These are phyloP conservation scores for Nematolebias whitei DNA, from an alignment of 2,113 vertebrate species.

Conservation along the genomic window DNA sequence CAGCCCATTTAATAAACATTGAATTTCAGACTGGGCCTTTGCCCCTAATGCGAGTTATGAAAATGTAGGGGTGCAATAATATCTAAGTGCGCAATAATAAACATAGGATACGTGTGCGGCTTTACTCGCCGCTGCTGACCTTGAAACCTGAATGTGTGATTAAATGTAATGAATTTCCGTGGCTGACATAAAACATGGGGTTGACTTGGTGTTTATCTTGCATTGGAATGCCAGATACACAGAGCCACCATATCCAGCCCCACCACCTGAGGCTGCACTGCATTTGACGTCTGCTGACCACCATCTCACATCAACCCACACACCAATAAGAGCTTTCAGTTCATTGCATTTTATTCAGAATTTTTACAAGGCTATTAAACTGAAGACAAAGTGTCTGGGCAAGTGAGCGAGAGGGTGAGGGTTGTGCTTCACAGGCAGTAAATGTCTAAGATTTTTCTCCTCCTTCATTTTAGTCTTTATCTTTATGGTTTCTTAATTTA, in stretches of 20 bases:
- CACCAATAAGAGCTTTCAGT: conserved; percentile 29
- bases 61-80: conserved; percentile 47
- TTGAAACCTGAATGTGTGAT: conserved; percentile 66
- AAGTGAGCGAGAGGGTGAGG: background rate
- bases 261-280: conserved; percentile 4
- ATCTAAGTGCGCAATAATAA: conserved; percentile 60
- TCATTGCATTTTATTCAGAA: conserved; percentile 46
- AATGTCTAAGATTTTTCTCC: conserved; percentile 2
- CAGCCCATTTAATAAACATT: conserved; percentile 43
- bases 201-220: conserved; percentile 56
- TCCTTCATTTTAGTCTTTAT: conserved; percentile 21
- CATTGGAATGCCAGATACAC: conserved; percentile 49
- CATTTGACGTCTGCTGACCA: conserved; percentile 29
- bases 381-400: conserved; percentile 42
- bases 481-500: conserved; percentile 48
- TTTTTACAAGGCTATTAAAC: conserved; percentile 56
- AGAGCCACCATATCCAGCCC: background rate
- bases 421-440: background rate
- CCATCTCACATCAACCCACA: conserved; percentile 27
- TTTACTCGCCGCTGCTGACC: conserved; percentile 46
- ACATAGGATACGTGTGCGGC: conserved; percentile 52
- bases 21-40: conserved; percentile 33
- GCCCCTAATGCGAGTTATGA: conserved; percentile 38
- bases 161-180: conserved; percentile 68
- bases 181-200: conserved; percentile 61